Conservation (phyloP, 2,888 invertebrate species). For the Conomelus anceps region DNA sequence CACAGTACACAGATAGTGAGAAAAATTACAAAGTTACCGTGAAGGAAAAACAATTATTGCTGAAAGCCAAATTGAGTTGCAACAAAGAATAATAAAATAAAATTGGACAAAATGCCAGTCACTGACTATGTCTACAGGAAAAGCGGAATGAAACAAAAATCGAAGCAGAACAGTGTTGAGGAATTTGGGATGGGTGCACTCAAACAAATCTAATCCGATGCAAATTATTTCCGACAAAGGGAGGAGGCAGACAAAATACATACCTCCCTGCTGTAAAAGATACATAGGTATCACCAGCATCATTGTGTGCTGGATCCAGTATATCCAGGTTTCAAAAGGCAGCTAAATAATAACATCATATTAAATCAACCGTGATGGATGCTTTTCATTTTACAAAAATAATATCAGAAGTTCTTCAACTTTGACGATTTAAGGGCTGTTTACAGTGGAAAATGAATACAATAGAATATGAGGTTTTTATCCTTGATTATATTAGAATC, state of each 20-base stretch:
- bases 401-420: too few species aligned
- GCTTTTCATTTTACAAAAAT: too few species aligned
- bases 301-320: constrained; percentile 93
- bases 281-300: constrained; percentile 93
- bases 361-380: too few species aligned
- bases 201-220: not conserved
- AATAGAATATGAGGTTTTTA: not conserved
- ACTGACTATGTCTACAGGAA: not conserved
- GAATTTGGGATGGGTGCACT: not conserved
- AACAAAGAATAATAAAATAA: not conserved
- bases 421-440: not conserved
- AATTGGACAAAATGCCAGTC: not conserved
- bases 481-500: too few species aligned
- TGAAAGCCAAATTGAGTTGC: not conserved
- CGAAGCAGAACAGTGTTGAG: not conserved
- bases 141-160: not conserved
- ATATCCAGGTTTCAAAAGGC: constrained; percentile 84
- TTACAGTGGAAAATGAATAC: too few species aligned
- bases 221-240: not conserved
- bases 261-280: constrained; percentile 80
- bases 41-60: not conserved
- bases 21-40: not conserved
- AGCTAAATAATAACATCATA: constrained; percentile 47
- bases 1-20: not conserved
- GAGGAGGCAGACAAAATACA: constrained; percentile 36